Evolutionary conservation across 1,140 invertebrate genomes (phyloP), one percentile per base, ranked within the genome.

Genomic region (Hormaphis cornu): DNA sequence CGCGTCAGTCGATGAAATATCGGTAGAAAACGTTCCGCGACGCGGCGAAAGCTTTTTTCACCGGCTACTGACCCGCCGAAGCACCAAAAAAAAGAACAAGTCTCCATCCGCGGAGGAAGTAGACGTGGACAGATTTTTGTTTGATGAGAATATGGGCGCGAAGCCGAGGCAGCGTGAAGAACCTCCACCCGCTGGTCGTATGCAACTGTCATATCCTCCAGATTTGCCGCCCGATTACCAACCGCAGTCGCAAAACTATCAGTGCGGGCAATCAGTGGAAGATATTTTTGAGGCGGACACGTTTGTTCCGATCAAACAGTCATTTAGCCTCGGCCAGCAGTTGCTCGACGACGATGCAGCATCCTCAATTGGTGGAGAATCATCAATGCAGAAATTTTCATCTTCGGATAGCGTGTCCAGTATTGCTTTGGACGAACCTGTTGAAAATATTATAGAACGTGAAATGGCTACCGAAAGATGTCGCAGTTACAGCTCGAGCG

Each of bases 1-100:
- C 44, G 35, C 61, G 10, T 66, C 40, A 1, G 20, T 66, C 12
- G 61, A 66, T 22, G 61, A 66, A 8, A 66, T 66, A 26, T 66
- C 61, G 3, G 44, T 66, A 7, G 61, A 66, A 16, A 66, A 66
- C 12, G 44, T 66, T 22, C 61, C 61, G 6, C 42, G 44, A 22
- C 61, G 61, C 10, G 61, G 50, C 48, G 61, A 66, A 4, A n/a
- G 61, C 28, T 86, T 87, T 73, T 85, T 87, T 75, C 82, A 84
- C 33, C 80, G 85, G 69, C 75, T 88, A 20, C 79, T 87, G 30
- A 78, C 84, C 9, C 80, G 86, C 56, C 82, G 84, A 72, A 87
- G 83, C 73, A 83, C 83, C 16, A 83, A 85, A 73, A 86, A 85
- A 75, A 84, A 83, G 71, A 71, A 73, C 33, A 56, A 48, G 8